Evolutionary conservation across 1,140 invertebrate genomes (phyloP), one percentile per base, ranked within the genome.

Genomic region (Bombus haemorrhoidalis): DNA sequence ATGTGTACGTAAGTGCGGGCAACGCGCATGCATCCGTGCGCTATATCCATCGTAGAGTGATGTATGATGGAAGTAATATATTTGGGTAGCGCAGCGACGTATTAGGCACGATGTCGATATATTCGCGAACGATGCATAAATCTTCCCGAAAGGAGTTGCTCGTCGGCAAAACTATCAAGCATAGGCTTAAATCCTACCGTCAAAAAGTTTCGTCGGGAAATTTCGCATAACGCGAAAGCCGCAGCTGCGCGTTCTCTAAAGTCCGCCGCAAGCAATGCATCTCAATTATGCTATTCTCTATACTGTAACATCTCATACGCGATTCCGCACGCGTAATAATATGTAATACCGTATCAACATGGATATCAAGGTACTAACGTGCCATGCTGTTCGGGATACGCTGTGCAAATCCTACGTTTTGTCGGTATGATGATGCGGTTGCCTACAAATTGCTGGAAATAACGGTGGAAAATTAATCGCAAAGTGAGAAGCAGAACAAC

Each of bases 1-100:
- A 25, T 64, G 32, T 57, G 57, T 28, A 41, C 77, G 41, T 53
- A 57, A n/a, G 53, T 43, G 34, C 12, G 68, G 25, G 28, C 32
- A 86, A 62, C 72, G 84, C 22, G 39, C 57, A 34, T 73, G 25
- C 74, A 84, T 84, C 47, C 53, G 34, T 18, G 39, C n/a, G 64
- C 57, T 72, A 68, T 73, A 76, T 59, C 37, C 72, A 69, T 15
- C 79, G 53, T 18, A n/a, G 37, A 43, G 64, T 86, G 85, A 86
- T 86, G 80, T 82, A 82, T 73, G 85, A 82, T 41, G 53, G 34
- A 62, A 25, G 72, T 82, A 86, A 86, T 82, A 86, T 82, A 86
- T 86, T 76, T 82, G 25, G 79, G 39, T 71, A n/a, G 39, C 39
- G 62, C 34, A 59, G 28, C 72, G 66, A 73, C 34, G 59, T 39